Conservation (phyloP, 2,113 vertebrate species). For the Potamarius usumacintae region DNA sequence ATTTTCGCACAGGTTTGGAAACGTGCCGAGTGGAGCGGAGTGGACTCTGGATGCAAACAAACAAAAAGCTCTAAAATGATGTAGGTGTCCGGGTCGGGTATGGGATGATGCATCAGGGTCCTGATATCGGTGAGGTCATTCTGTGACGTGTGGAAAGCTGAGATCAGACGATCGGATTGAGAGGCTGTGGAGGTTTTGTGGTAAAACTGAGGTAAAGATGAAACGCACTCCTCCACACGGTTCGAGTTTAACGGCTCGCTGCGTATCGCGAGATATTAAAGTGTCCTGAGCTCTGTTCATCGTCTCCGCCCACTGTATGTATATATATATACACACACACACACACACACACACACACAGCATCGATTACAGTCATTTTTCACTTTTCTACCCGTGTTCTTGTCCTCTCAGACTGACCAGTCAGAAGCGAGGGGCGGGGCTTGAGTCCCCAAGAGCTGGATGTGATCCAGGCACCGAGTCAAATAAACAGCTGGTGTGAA, state of each 20-base stretch:
- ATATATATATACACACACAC: too few species aligned
- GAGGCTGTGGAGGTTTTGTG: too few species aligned
- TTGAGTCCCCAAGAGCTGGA: constrained; percentile 28
- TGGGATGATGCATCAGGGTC: not conserved
- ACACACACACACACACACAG: not conserved
- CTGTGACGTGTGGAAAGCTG: not conserved
- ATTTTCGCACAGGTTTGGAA: too few species aligned
- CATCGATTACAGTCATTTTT: not conserved
- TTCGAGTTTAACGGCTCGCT: not conserved
- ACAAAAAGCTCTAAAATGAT: too few species aligned
- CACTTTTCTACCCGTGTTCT: not conserved
- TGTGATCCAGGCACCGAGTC: constrained; percentile 41
- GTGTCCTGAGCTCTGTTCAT: not conserved
- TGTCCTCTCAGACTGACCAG: not conserved
- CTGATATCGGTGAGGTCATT: not conserved
- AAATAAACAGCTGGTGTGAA: constrained; percentile 33
- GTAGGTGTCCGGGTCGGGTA: not conserved
- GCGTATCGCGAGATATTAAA: not conserved
- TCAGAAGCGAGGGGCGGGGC: not conserved
- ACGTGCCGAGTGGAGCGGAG: too few species aligned
- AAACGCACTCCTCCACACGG: too few species aligned
- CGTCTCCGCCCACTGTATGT: not conserved
- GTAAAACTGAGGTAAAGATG: too few species aligned
- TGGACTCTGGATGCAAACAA: too few species aligned
- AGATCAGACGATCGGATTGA: not conserved